phyloP scores from a whole-genome alignment of 2,888 invertebrate species.

The Fragum whitleyi region DNA sequence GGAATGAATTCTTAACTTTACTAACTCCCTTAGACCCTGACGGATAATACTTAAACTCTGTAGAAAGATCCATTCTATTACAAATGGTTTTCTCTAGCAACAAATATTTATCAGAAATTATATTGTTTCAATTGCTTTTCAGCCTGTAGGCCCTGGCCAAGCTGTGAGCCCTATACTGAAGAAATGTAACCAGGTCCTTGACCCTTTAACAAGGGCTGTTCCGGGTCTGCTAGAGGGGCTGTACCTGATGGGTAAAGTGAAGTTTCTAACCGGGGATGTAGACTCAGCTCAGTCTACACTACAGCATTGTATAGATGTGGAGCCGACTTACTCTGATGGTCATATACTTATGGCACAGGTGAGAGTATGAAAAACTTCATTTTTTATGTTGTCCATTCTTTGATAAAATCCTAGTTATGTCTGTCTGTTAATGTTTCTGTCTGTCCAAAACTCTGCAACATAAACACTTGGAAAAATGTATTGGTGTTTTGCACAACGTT shows the following conservation, averaged over 20 bases:
- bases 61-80: no score
- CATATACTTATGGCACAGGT: conserved; percentile 92
- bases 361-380: no score
- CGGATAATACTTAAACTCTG: no score
- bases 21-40: no score
- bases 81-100: no score
- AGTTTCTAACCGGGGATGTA: conserved; percentile 92
- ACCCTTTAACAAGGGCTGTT: conserved; percentile 91
- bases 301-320: conserved; percentile 90
- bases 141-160: conserved; percentile 88
- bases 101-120: no score
- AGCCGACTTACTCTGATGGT: conserved; percentile 93
- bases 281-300: conserved; percentile 90
- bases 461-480: no score
- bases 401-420: not conserved
- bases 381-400: not conserved
- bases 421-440: no score
- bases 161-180: conserved; percentile 86
- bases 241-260: conserved; percentile 91
- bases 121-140: no score
- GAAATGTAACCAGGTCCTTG: conserved; percentile 89
- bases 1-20: no score
- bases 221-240: conserved; percentile 90
- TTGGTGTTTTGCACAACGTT: no score
- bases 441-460: no score